These are phyloP conservation scores for Phallusia fumigata DNA, from an alignment of 23 tunicate genomes.

Conservation along the genomic window DNA sequence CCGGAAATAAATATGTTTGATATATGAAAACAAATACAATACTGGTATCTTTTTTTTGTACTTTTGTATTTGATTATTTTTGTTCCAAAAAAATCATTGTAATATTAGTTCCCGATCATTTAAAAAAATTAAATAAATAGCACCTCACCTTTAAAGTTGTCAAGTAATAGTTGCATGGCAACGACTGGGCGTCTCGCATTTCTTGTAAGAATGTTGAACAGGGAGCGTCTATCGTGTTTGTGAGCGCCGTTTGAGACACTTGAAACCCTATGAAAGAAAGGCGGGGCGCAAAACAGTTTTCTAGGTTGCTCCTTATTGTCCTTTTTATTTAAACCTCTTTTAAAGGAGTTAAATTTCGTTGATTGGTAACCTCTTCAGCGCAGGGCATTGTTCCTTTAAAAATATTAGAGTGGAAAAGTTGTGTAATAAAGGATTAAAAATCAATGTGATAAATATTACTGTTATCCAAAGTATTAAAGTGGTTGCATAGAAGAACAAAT, in stretches of 20 bases:
- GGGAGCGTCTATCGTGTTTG: neutral
- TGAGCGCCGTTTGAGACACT: neutral
- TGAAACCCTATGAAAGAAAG: conserved; percentile 24
- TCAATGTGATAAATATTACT: no score
- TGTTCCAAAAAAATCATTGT: no score
- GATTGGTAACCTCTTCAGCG: neutral
- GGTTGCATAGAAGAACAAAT: no score
- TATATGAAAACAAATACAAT: no score
- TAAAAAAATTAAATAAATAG: no score
- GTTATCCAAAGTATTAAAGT: no score
- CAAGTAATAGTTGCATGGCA: conserved; percentile 66
- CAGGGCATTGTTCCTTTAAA: neutral
- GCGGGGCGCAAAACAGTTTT: conserved; percentile 9
- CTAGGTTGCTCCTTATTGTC: conserved; percentile 13
- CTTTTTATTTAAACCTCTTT: neutral
- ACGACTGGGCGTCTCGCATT: conserved; percentile 43
- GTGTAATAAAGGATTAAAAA: no score
- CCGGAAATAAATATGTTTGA: no score
- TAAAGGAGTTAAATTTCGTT: conserved; percentile 7
- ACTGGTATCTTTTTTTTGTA: no score
- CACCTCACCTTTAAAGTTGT: conserved; percentile 44
- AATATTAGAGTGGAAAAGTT: no score
- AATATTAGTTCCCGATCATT: no score
- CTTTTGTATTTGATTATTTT: no score
- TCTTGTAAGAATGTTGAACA: conserved; percentile 18